Conservation (phyloP, 53 echinoderm and acorn worm species). For the Crossaster papposus region DNA sequence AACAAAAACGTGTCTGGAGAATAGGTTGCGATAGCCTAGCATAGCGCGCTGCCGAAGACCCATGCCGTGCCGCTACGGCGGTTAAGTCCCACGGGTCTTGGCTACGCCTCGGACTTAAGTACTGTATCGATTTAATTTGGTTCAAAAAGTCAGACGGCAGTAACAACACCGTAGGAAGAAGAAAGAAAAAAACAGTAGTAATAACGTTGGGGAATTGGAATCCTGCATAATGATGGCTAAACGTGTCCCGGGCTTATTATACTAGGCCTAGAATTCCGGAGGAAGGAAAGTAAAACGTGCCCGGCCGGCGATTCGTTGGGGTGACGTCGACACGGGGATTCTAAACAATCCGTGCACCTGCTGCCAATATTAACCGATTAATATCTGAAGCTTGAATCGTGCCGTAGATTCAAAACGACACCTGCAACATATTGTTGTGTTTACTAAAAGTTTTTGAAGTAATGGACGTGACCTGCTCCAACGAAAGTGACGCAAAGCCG, state of each 20-base stretch:
- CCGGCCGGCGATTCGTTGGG: neutral
- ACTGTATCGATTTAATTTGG: slow-evolving; percentile 61
- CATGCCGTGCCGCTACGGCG: slow-evolving; percentile 1
- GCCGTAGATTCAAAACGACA: neutral
- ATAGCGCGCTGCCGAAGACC: neutral
- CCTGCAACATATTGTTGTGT: neutral
- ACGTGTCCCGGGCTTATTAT: slow-evolving; percentile 39
- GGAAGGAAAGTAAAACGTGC: slow-evolving; percentile 36
- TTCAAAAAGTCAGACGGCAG: slow-evolving; percentile 50
- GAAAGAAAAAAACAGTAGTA: neutral
- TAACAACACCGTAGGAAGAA: slow-evolving; percentile 18
- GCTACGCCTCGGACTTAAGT: slow-evolving; percentile 20
- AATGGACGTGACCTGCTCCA: no score
- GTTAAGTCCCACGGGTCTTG: slow-evolving; percentile 21
- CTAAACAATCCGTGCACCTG: slow-evolving; percentile 35
- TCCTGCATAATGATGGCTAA: slow-evolving; percentile 11
- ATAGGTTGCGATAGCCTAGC: neutral
- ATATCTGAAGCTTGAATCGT: neutral
- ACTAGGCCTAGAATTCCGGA: slow-evolving; percentile 14
- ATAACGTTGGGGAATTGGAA: neutral
- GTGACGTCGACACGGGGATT: slow-evolving; percentile 18
- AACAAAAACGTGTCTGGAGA: slow-evolving; percentile 26
- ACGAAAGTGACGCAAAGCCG: no score
- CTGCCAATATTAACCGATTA: neutral
- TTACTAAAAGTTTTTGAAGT: neutral